Percentiles rank a stretch among this genome's conserved stretches.
phyloP scores from a whole-genome alignment of 1,140 invertebrate species.

The Mizuhopecten yessoensis region DNA sequence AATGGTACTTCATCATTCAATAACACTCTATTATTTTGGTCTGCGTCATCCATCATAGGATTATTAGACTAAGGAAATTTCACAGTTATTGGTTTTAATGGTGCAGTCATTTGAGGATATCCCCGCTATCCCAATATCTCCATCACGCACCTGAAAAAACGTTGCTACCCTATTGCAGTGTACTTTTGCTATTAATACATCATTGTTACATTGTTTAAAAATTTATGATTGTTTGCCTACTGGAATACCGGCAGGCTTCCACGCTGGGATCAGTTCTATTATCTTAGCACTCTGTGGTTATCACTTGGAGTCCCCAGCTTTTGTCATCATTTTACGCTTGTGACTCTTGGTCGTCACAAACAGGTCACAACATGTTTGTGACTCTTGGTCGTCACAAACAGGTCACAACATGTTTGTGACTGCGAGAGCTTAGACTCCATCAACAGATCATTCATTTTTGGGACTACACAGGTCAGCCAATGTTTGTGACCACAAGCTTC shows the following conservation, averaged over 20 bases:
- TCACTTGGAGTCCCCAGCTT: neutral
- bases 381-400: neutral
- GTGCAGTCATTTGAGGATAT: neutral
- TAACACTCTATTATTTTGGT: constrained; percentile 39
- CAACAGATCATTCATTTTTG: neutral
- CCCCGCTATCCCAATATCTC: neutral
- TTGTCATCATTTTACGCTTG: neutral
- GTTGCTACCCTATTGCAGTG: neutral
- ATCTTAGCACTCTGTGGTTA: neutral
- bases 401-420: neutral
- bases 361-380: neutral
- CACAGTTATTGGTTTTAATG: constrained; percentile 30
- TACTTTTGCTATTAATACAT: constrained; percentile 33
- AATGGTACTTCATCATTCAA: constrained; percentile 12
- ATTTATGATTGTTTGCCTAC: neutral
- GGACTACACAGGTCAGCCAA: neutral
- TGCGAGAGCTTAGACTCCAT: neutral
- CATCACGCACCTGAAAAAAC: constrained; percentile 11
- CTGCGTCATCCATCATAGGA: neutral
- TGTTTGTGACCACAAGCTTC: neutral
- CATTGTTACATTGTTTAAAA: constrained; percentile 19
- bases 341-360: neutral
- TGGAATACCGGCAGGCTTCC: neutral
- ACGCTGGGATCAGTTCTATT: neutral
- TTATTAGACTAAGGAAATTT: constrained; percentile 26